Evolutionary conservation across 2,113 vertebrate genomes (phyloP), one percentile per base, ranked within the genome.

Genomic region (Dunckerocampus dactyliophorus): DNA sequence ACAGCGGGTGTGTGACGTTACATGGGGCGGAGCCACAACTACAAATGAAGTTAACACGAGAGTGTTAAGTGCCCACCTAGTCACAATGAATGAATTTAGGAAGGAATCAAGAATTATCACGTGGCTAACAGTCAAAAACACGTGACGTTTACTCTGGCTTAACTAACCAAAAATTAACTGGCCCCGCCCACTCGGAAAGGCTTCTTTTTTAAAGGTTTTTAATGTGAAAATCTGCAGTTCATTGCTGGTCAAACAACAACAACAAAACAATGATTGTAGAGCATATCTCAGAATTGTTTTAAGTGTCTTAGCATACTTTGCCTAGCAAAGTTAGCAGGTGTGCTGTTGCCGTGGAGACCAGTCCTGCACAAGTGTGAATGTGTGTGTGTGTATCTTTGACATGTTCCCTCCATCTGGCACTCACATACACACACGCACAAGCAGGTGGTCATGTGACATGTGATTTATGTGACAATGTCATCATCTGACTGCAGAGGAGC

Each of bases 401-500:
- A 67, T 71, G 71, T 67, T 77, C 67, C 58, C 63, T 67, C 74
- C 72, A 77, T 76, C 78, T 85, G 78, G 73, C 73, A 59, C 67
- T 8, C 59, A n/a, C 15, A 1, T 48, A 46, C 62, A 47, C 57
- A 58, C 21, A 13, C 16, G 8, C 43, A 20, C 50, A 28, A 20
- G 43, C 34, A 50, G 28, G 31, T 43, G 39, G 39, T 14, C 39
- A 34, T 17, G n/a, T 62, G 17, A 14, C 12, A 1, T 56, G n/a
- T 15, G 13, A 51, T 20, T 51, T 51, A 19, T 6, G n/a, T 51
- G 17, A 20, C 49, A 13, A 6, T 51, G 13, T 43, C 39, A 14
- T 43, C 39, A 14, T 66, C 61, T 65, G 10, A 13, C 59, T 47
- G 0, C 82, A 94, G 93, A 85, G 93, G 93, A 68, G 93, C 93